Evolutionary conservation across 2,888 invertebrate genomes (phyloP).

Genomic region (Xanthorhoe spadicearia): DNA sequence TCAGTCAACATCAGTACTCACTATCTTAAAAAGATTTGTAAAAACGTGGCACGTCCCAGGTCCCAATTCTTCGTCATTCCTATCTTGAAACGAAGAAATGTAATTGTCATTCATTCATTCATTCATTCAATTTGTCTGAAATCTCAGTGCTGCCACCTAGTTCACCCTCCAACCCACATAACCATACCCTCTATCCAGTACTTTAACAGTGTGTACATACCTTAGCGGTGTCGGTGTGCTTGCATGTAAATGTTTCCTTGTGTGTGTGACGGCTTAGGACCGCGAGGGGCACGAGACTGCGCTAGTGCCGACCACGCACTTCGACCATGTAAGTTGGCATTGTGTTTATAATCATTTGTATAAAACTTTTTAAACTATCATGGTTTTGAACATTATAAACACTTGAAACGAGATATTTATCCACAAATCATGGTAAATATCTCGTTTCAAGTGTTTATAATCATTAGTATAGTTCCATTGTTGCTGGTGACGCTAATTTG

Average conservation of each 20-base stretch:
- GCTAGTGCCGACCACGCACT: slow-evolving; percentile 74
- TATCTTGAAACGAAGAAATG: too few species aligned
- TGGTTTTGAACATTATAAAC: too few species aligned
- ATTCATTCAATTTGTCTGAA: not conserved
- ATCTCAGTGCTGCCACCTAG: not conserved
- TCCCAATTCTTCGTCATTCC: too few species aligned
- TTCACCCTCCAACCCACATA: too few species aligned
- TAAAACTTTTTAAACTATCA: too few species aligned
- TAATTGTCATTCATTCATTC: too few species aligned
- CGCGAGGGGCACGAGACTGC: slow-evolving; percentile 78
- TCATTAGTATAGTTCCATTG: slow-evolving; percentile 8
- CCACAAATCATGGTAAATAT: too few species aligned
- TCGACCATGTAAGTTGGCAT: slow-evolving; percentile 74
- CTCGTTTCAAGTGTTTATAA: too few species aligned
- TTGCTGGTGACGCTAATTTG: slow-evolving; percentile 6
- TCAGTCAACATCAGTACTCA: too few species aligned
- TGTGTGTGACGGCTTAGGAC: slow-evolving; percentile 75
- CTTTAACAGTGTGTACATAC: slow-evolving; percentile 45
- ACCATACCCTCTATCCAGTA: slow-evolving; percentile 52
- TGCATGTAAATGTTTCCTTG: slow-evolving; percentile 70
- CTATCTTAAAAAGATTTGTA: too few species aligned
- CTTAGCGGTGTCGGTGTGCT: slow-evolving; percentile 71
- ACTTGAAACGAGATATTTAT: too few species aligned
- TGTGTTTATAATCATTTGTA: slow-evolving; percentile 13
- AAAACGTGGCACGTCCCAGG: too few species aligned